Base-by-base conservation (phyloP, 2,797 vertebrate genomes). In the Cyclura pinguis region DNA sequence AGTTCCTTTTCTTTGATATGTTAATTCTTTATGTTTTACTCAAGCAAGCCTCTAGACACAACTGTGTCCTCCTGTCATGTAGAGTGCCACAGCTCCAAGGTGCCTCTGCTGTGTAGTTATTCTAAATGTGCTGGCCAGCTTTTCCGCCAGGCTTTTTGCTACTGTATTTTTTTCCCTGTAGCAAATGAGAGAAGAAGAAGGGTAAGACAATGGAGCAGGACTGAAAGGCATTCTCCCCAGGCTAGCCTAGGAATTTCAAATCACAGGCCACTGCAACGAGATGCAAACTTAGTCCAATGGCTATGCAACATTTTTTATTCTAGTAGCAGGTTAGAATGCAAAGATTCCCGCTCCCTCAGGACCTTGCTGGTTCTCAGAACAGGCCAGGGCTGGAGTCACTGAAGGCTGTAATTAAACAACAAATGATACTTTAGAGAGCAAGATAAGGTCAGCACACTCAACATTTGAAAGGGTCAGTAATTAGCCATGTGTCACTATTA, bases 321-420 rank as follows among this genome's bases (percentile, higher is more conserved):
- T 35, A 80, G 47, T 59, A 47, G 3, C 38, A 67, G 18, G 13
- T 76, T 80, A 50, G 81, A 57, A 69, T 83, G 52, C 50, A 89
- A n/a, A 52, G 35, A 42, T 8, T 24, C 73, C 74, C 59, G 29
- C 50, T 52, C 82, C 80, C 62, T 64, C 12, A 29, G 80, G 88
- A 64, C 74, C 80, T 87, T 50, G 55, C 35, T 89, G 52, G 52
- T 85, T 92, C 64, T 55, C 52, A 64, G 77, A 84, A 87, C 52
- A 84, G 84, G 52, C 78, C 73, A 77, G 52, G 81, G 81, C 38
- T 78, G 55, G 84, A 87, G 88, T 84, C 73, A 89, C 18, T 59
- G 62, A 80, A 80, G 85, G 24, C 85, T 87, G 80, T 87, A 87
- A 92, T 92, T 92, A 89, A 92, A 89, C 88, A 92, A 73, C 85